Evolutionary conservation across 2,797 vertebrate species (phyloP), one percentile per base, ranked within the genome.

Genomic region (Poecilia wingei): DNA sequence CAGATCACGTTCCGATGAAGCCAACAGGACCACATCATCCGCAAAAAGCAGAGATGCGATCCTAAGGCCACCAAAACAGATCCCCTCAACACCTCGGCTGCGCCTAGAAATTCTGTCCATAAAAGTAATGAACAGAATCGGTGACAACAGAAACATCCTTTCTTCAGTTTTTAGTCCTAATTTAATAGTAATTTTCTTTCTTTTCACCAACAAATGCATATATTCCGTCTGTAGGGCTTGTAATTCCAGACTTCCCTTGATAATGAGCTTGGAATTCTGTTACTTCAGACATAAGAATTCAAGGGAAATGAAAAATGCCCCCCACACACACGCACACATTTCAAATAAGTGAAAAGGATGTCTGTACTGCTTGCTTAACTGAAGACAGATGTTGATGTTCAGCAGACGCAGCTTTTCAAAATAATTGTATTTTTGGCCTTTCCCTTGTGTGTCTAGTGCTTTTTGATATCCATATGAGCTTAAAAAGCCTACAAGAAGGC

Each of bases 301-400:
- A 86, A 87, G 89, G 92, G 91, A 93, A 91, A 92, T 93, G 91
- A 93, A 92, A 94, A 94, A 70, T 92, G 86, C 83, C 76, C 70
- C 75, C 72, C 49, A 41, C 31, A 33, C 73, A 45, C 61, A 28
- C 49, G 33, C 31, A n/a, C 51, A 20, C 64, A 53, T 80, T 93
- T 91, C 89, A 88, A 93, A 91, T 93, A 92, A 93, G 93, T 93
- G 89, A 94, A 94, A 93, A 92, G 91, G 91, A 94, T 92, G 93
- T 93, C 92, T 94, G 90, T 91, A 77, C 90, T 93, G 86, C 84
- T 85, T 84, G 81, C 88, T 86, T 93, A 94, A 95, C 90, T 89
- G 90, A 93, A 95, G 93, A 92, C 94, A 94, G 93, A 94, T 94
- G 93, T 90, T 92, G 91, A 93, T 91, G 90, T 84, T 92, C 86